phyloP scores from a whole-genome alignment of 2,888 invertebrate species.

The Aelia acuminata region DNA sequence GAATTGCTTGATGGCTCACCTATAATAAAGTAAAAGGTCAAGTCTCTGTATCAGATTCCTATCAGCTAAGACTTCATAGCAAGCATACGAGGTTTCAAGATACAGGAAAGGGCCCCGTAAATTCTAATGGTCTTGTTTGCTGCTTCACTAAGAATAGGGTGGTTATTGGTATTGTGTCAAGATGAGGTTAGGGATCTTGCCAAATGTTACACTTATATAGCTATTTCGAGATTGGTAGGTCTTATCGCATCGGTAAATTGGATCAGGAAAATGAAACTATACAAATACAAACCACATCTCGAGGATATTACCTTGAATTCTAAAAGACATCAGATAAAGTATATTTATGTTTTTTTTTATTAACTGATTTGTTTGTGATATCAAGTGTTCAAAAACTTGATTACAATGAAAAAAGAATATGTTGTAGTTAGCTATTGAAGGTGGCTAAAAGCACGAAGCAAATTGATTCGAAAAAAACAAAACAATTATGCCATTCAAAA shows the following conservation, averaged over 20 bases:
- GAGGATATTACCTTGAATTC: not conserved
- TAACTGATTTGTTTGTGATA: too few species aligned
- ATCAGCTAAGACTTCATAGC: not conserved
- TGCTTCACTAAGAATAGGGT: not conserved
- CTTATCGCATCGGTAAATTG: not conserved
- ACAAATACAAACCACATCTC: not conserved
- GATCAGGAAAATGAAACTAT: not conserved
- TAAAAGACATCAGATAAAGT: not conserved
- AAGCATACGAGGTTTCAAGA: not conserved
- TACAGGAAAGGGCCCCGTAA: not conserved
- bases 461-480: too few species aligned
- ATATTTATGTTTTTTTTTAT: too few species aligned
- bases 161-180: not conserved
- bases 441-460: too few species aligned
- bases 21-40: not conserved
- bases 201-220: not conserved
- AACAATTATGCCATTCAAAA: too few species aligned
- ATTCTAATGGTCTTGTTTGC: conserved; percentile 15
- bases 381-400: too few species aligned
- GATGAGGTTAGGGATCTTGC: not conserved
- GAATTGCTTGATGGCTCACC: not conserved
- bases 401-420: too few species aligned
- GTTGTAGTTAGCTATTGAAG: too few species aligned
- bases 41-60: not conserved
- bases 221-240: not conserved